Evolutionary conservation across 2,113 vertebrate species (phyloP).

Genomic region (Odocoileus hemionus): DNA sequence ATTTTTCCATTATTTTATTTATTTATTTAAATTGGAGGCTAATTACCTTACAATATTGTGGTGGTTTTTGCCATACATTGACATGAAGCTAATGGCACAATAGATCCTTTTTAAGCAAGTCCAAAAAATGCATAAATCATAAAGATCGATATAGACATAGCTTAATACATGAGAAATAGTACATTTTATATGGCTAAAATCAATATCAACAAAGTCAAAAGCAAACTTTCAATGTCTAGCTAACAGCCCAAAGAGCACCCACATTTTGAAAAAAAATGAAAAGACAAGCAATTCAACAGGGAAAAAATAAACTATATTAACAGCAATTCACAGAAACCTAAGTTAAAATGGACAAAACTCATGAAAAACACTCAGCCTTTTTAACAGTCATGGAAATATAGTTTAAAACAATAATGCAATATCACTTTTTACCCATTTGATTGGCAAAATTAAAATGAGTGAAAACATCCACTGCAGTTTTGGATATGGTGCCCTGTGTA

Average conservation of each 20-base stretch:
- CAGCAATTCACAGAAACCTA: background rate
- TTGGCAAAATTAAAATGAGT: background rate
- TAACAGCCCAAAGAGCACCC: background rate
- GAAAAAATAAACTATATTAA: background rate
- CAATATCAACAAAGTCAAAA: background rate
- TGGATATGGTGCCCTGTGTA: fast-evolving
- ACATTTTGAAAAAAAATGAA: background rate
- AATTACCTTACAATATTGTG: background rate
- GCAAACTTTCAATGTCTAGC: background rate
- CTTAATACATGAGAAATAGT: background rate
- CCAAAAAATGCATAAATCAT: background rate
- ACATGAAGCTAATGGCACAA: background rate
- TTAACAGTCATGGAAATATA: background rate
- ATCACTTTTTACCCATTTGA: background rate
- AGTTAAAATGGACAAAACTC: background rate
- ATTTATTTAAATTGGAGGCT: background rate
- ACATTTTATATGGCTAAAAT: background rate
- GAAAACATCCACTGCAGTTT: background rate
- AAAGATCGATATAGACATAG: background rate
- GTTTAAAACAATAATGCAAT: background rate
- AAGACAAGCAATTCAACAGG: background rate
- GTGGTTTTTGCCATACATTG: background rate
- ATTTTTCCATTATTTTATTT: background rate
- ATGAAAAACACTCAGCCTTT: background rate
- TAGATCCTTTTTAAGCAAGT: background rate